Percentiles rank a stretch among this genome's conserved stretches.
These are phyloP conservation scores for Agonopterix alstromeriana DNA, from an alignment of 2,888 invertebrate species.

Conservation along the genomic window DNA sequence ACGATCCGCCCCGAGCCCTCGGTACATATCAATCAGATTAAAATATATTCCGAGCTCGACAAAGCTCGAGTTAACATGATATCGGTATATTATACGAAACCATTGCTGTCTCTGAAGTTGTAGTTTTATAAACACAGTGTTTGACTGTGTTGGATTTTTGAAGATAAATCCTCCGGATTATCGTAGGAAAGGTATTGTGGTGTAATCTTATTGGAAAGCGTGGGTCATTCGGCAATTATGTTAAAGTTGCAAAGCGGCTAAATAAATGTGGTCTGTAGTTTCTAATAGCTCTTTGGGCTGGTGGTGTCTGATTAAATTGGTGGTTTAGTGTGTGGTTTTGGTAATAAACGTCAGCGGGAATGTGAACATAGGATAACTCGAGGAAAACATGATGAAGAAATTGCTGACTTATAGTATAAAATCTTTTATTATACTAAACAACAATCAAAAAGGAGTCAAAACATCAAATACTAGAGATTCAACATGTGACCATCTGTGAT, in stretches of 20 bases:
- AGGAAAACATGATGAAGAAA: too few relatives aligned
- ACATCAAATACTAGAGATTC: too few relatives aligned
- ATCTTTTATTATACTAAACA: too few relatives aligned
- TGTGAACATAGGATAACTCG: background rate
- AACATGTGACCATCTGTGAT: too few relatives aligned
- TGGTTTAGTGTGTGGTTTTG: background rate
- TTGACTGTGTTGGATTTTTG: background rate
- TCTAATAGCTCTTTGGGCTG: constrained; percentile 7
- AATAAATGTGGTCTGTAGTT: constrained; percentile 10
- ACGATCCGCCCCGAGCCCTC: constrained; percentile 16
- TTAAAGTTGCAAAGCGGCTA: constrained; percentile 7
- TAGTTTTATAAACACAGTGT: background rate
- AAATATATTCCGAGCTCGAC: constrained; percentile 15
- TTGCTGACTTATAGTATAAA: too few relatives aligned
- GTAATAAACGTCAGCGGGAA: background rate
- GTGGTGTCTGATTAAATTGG: constrained; percentile 1
- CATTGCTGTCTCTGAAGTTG: background rate
- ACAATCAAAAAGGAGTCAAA: too few relatives aligned
- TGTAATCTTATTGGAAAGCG: constrained; percentile 7
- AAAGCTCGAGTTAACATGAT: constrained; percentile 10
- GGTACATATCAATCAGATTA: constrained; percentile 22
- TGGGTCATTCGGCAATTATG: constrained; percentile 10
- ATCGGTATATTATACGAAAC: constrained; percentile 2
- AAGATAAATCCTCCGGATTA: too few relatives aligned
- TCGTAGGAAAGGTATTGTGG: background rate